These are phyloP conservation scores for Alosa sapidissima DNA, from an alignment of 2,797 vertebrate genomes.

Conservation along the genomic window DNA sequence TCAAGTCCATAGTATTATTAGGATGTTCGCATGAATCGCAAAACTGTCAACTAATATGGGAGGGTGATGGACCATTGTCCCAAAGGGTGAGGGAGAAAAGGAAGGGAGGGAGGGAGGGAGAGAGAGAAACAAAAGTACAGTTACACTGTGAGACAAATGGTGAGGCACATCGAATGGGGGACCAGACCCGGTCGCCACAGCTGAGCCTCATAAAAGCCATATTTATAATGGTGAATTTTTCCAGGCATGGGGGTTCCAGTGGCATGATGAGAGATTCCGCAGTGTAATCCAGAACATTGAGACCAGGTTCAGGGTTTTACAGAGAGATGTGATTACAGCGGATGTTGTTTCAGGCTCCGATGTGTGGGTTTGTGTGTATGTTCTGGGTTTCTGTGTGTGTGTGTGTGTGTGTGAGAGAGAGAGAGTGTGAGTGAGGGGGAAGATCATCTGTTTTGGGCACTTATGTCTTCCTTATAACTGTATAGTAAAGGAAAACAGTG, in stretches of 20 bases:
- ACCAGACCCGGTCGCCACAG: slow-evolving; percentile 29
- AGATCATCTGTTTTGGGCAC: neutral
- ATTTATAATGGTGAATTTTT: slow-evolving; percentile 49
- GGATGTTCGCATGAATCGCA: slow-evolving; percentile 33
- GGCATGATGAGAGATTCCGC: slow-evolving; percentile 33
- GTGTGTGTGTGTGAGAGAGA: neutral
- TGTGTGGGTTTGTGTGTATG: slow-evolving; percentile 21
- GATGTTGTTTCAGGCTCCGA: neutral
- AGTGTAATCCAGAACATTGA: slow-evolving; percentile 39
- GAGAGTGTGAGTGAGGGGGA: too few species aligned
- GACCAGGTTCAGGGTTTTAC: slow-evolving; percentile 33
- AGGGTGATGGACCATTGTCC: neutral
- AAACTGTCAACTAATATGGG: slow-evolving; percentile 19
- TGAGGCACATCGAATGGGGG: neutral
- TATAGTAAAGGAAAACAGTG: slow-evolving; percentile 1
- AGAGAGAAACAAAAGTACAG: neutral
- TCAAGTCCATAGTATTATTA: neutral
- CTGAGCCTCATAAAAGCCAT: slow-evolving; percentile 44
- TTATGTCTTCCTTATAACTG: neutral
- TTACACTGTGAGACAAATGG: neutral
- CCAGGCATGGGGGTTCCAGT: slow-evolving; percentile 29
- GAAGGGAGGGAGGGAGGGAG: neutral
- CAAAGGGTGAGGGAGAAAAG: neutral
- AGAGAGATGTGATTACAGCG: slow-evolving; percentile 28
- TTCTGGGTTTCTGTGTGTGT: neutral